phyloP scores from a whole-genome alignment of 2,888 invertebrate genomes.

The Nomada hirtipes region DNA sequence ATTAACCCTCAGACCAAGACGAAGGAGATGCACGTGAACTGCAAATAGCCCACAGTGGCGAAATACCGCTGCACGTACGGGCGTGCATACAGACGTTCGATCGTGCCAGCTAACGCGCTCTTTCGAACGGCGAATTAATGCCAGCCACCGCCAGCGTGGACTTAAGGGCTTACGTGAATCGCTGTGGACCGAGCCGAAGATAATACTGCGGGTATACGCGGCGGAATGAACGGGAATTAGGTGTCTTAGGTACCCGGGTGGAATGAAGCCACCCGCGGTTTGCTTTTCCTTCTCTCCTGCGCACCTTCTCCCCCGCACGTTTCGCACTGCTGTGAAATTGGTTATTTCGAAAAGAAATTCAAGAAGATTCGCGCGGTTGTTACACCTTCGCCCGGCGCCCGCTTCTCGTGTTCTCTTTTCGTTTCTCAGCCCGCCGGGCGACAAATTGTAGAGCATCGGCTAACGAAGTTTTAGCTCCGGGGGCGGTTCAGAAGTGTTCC shows the following conservation, averaged over 20 bases:
- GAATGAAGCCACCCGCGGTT: constrained; percentile 37
- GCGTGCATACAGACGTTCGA: not conserved
- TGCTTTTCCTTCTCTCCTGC: not conserved
- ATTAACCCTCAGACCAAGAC: constrained; percentile 16
- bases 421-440: constrained; percentile 1
- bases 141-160: constrained; percentile 50
- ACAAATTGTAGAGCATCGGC: not conserved
- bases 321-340: not conserved
- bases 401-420: too few species aligned
- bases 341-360: not conserved
- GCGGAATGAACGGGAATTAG: constrained; percentile 53
- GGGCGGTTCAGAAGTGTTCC: not conserved
- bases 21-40: not conserved
- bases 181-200: constrained; percentile 59
- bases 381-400: too few species aligned
- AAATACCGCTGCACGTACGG: not conserved
- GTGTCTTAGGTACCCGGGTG: constrained; percentile 37
- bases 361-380: not conserved
- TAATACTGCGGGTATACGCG: constrained; percentile 60
- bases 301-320: not conserved
- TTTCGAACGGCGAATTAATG: constrained; percentile 61
- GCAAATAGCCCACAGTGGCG: not conserved
- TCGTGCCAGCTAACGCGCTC: constrained; percentile 11
- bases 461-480: constrained; percentile 5
- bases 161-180: constrained; percentile 59